Evolutionary conservation across 2,797 vertebrate genomes (phyloP), one percentile per base, ranked within the genome.

Genomic region (Cirrhinus molitorella): DNA sequence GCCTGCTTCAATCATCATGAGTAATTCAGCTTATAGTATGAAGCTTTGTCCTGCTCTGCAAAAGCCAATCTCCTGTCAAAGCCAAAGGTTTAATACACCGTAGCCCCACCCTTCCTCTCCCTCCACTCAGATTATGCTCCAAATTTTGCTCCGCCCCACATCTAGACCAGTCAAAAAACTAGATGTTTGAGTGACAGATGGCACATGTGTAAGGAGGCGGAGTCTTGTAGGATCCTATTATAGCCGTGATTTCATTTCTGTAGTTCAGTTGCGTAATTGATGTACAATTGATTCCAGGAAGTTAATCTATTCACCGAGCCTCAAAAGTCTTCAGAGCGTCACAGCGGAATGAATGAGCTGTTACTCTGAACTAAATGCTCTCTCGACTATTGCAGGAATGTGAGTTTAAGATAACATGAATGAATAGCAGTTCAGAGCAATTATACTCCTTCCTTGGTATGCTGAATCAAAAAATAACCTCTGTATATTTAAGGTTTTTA

Each of bases 1-100:
- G 40, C 51, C 61, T 80, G 47, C 63, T 72, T 83, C 85, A 88
- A 84, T 84, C 82, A 79, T 59, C 55, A 43, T 51, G 68, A 85
- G 74, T 84, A 71, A 70, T 85, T 83, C 76, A 85, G 83, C 75
- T 79, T 84, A 68, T 80, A 81, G 77, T 78, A 83, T 65, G 57
- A 55, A 61, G 81, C 77, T 85, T 87, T 83, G 81, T 83, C 84
- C 78, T 71, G 61, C 68, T 68, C 74, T 78, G 80, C 45, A 74
- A 80, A 81, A 67, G 49, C 83, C 80, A 65, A 72, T 74, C 57
- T 77, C n/a, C 49, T 67, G 77, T 57, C 72, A 63, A 80, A 45
- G 76, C 71, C n/a, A 74, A 79, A 49, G 12, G 51, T 79, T 73
- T 70, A 28, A 63, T 70, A 61, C 51, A 61, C 68, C 51, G 57